Evolutionary conservation across 2,113 vertebrate species (phyloP), one percentile per base, ranked within the genome.

Genomic region (Alethe diademata): DNA sequence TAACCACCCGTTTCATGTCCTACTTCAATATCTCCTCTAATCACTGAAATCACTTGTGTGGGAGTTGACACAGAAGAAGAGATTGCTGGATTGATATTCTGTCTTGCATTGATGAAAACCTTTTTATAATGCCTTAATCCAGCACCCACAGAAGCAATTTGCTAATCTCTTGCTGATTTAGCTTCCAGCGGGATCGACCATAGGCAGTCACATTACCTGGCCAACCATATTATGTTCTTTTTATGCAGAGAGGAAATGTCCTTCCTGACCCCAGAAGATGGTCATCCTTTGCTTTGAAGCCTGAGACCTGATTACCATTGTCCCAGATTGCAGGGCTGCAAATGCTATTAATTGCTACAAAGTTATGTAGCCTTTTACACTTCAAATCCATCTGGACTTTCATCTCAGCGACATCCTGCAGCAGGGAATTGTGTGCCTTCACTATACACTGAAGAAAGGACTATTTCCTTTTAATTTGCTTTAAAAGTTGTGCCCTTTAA

Each of bases 121-220:
- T 78, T 94, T 96, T 92, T 81, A 57, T 90, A 95, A 96, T 80
- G 56, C 88, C 87, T 94, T 96, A 95, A 96, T 95, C 95, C 92
- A 95, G 90, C 92, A 96, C 82, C 90, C 90, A 94, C 67, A 42
- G 92, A 96, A 96, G 94, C 90, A 92, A 96, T 95, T 97, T 96
- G 81, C 85, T 96, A 96, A 96, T 97, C 94, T 95, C 94, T 94
- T 93, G 92, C 92, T 96, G 95, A 97, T 25, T 95, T 94, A 73
- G 92, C 82, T 97, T 90, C 78, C 60, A 78, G 76, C 2, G 0
- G 78, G 86, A 93, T 87, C 54, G 42, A 85, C 92, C 84, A 90
- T 47, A 58, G 23, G 79, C 88, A 90, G 88, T 66, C 86, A 70
- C 71, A 74, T 88, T 88, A 94, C 88, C 93, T 94, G 87, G 35